Conservation (phyloP, 1,140 invertebrate genomes). For the Hirudo medicinalis region DNA sequence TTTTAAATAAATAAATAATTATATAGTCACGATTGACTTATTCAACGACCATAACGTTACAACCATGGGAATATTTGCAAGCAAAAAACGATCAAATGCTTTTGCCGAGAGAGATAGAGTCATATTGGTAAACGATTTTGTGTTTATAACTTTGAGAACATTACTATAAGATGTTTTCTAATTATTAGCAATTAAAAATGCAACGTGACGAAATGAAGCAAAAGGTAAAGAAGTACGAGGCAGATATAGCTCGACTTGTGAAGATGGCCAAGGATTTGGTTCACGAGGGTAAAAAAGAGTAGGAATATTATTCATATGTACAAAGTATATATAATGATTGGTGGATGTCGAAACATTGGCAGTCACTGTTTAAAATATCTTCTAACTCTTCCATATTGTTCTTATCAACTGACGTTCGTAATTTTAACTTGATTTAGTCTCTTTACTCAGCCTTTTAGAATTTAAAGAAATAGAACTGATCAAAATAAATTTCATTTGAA, state of each 20-base stretch:
- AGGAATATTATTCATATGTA: neutral
- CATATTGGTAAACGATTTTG: neutral
- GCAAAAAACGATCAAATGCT: conserved; percentile 3
- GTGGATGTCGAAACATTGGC: no score
- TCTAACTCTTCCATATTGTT: neutral
- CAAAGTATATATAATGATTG: no score
- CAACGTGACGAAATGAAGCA: neutral
- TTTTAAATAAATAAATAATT: no score
- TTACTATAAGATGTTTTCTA: neutral
- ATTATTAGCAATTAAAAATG: conserved; percentile 3
- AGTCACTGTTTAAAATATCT: no score
- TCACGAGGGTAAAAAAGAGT: conserved; percentile 11
- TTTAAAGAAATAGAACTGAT: no score
- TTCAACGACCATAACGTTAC: no score
- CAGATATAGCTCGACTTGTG: neutral
- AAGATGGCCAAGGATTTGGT: neutral
- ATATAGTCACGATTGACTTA: no score
- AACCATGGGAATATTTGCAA: neutral
- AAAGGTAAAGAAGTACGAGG: conserved; percentile 4
- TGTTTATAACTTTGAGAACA: neutral
- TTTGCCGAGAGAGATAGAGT: conserved; percentile 1
- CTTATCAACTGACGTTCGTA: neutral
- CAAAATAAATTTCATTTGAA: no score
- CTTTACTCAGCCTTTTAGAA: no score
- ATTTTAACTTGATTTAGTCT: neutral